Base-by-base conservation (phyloP, 2,113 vertebrate species). In the Thamnophis sirtalis region DNA sequence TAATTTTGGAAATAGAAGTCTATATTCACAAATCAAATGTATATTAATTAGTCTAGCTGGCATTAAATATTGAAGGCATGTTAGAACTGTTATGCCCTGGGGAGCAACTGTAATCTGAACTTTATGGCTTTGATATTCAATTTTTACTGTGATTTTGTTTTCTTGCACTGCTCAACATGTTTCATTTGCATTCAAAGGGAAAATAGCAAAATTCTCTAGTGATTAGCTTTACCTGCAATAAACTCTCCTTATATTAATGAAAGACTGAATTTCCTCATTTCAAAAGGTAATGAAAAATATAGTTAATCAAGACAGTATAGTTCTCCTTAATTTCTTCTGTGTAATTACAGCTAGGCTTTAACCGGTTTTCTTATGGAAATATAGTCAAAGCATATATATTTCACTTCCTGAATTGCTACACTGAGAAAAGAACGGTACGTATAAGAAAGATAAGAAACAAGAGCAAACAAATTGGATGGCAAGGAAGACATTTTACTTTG, bases 251-350 rank as follows among this genome's bases (percentile, higher is more conserved):
- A 88, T 94, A 24, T 91, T 94, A 96, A 96, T 96, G 95, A 96
- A 95, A 94, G 63, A 21, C 91, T 94, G 89, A 43, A 93, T 90
- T 33, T 93, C 95, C 90, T 87, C 92, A 89, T 93, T 97, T 95
- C 93, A 95, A 95, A 89, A 96, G 93, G 92, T 95, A 95, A 97
- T 93, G 94, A 96, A 96, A 93, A 96, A 96, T 95, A 93, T 94
- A 95, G 94, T 93, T 96, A 95, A 93, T 92, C 95, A 94, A 95
- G 93, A 87, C 91, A 93, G 87, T 91, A 92, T 95, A 95, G 93
- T 38, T 95, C 92, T 93, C 63, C 92, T 91, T 94, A 90, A 91
- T 55, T 95, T 95, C 92, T 95, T 95, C 92, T 90, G 55, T 89
- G 87, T 80, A 91, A 91, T 95, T 94, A 92, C 58, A 85, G 68